Base-by-base conservation (phyloP, 2,888 invertebrate species). In the Epinotia bilunana region DNA sequence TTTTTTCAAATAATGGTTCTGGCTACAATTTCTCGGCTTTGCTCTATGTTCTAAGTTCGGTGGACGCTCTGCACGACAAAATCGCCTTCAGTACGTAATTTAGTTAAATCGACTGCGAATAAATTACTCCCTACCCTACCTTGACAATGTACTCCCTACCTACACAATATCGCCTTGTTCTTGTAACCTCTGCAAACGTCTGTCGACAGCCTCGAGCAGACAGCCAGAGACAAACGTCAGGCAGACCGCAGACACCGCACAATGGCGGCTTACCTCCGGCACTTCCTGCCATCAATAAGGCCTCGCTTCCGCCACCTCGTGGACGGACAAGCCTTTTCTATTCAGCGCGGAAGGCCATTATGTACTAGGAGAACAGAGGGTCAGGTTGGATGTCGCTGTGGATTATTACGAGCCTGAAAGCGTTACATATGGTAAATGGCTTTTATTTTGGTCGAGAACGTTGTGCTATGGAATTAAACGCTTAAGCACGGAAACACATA, bases 251-350 rank as follows among this genome's bases (percentile, higher is more conserved):
- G 82, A 79, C 80, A 55, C 55, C 16, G 60, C 73, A 85, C 82
- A 84, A 83, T 83, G 82, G 82, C 80, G 78, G 79, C 69, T 64
- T 72, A 43, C 53, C 70, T 62, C 63, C 69, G 53, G 39, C 77
- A 76, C 81, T 82, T 85, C 88, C 86, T 77, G 78, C 72, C 78
- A 79, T 79, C 80, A 79, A 79, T 79, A 80, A 80, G 76, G 73
- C 67, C 75, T 67, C 65, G 77, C 63, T 78, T 78, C 78, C 78
- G 77, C 72, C 62, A 39, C 65, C 28, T 73, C 61, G 60, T 71
- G 73, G 53, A 76, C 77, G 73, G 78, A 77, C 72, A 58, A 55
- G 64, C 74, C 78, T 76, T 76, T 77, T 70, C 71, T 62, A 62
- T 61, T 73, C 73, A 61, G 49, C 43, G 55, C 57, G 49, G 55